Evolutionary conservation across 2,797 vertebrate genomes (phyloP).

Genomic region (Brachyalestes nurse): DNA sequence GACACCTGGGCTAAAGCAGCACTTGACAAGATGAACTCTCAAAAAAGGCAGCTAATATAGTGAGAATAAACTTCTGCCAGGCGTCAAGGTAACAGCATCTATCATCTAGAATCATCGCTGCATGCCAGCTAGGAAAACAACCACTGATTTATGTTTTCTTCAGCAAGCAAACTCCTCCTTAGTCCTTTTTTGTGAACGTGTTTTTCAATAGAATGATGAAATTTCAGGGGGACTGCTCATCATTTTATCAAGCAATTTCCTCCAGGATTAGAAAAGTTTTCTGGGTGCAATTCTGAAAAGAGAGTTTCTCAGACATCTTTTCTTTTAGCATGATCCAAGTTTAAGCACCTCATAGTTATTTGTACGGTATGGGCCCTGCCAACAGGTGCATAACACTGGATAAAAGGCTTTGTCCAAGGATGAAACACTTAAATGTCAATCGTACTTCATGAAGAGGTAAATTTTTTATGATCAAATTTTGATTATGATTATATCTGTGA

Average conservation of each 20-base stretch:
- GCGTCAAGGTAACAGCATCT: constrained; percentile 51
- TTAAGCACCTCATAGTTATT: not conserved
- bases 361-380: not conserved
- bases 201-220: not conserved
- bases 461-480: not conserved
- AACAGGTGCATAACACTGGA: not conserved
- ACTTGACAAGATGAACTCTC: constrained; percentile 24
- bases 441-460: not conserved
- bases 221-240: too few species aligned
- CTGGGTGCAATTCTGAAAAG: not conserved
- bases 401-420: not conserved
- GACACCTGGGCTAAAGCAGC: not conserved
- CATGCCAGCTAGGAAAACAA: constrained; percentile 36
- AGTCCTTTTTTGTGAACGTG: not conserved
- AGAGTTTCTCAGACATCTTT: not conserved
- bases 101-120: constrained; percentile 44
- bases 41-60: constrained; percentile 46
- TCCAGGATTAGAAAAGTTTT: too few species aligned
- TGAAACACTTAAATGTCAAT: not conserved
- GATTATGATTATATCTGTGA: not conserved
- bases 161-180: not conserved
- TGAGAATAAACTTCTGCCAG: constrained; percentile 53
- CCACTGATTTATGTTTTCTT: constrained; percentile 48
- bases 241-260: too few species aligned
- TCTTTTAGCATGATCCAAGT: constrained; percentile 11